A percentile compares a stretch with the other conserved stretches of the same genome.
phyloP scores from a whole-genome alignment of 2,113 vertebrate species.

The Cairina moschata region DNA sequence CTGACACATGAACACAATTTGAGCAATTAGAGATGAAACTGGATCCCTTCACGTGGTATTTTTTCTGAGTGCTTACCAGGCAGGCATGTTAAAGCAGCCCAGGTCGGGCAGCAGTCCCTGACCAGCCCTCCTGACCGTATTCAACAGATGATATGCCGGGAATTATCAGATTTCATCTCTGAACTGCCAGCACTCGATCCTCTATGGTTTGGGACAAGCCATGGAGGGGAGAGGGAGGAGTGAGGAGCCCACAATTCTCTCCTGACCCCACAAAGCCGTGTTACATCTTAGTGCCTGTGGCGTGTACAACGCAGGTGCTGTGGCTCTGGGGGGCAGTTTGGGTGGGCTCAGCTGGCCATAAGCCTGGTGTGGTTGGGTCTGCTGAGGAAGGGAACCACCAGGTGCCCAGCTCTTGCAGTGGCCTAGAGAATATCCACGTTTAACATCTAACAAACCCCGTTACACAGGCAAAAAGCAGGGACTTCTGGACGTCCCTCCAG shows the following conservation, averaged over 20 bases:
- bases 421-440: not conserved
- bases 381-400: not conserved
- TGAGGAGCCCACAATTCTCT: not conserved
- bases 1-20: not conserved
- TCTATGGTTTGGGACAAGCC: not conserved
- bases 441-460: not conserved
- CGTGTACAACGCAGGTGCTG: not conserved
- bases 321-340: not conserved
- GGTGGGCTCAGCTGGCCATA: not conserved
- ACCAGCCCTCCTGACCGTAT: not conserved
- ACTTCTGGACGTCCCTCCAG: not conserved
- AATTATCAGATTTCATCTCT: slow-evolving; percentile 7
- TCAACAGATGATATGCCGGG: not conserved
- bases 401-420: not conserved
- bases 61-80: not conserved
- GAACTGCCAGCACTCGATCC: not conserved
- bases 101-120: not conserved
- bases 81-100: not conserved
- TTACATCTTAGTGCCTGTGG: not conserved
- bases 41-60: not conserved
- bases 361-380: not conserved
- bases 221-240: not conserved
- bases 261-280: not conserved
- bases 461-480: not conserved
- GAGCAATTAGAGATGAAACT: slow-evolving; percentile 18